phyloP scores from a whole-genome alignment of 2,113 vertebrate species.

The Chaetorhynchus papuensis region DNA sequence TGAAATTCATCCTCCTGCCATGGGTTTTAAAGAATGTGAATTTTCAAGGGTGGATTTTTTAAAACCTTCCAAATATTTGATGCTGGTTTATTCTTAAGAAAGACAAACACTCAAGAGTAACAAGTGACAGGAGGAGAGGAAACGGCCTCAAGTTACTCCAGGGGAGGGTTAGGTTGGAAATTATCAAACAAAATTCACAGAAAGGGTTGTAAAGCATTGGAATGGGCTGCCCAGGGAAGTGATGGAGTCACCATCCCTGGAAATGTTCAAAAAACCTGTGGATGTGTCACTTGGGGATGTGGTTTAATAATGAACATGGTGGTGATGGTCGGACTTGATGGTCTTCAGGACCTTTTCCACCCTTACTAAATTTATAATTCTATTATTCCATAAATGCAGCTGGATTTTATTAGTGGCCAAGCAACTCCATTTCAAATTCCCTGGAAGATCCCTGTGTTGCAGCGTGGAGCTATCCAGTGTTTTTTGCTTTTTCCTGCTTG shows the following conservation, averaged over 20 bases:
- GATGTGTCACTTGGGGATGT: background rate
- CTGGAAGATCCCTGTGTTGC: background rate
- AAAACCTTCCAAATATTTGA: background rate
- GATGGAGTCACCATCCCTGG: background rate
- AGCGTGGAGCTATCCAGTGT: rapidly evolving
- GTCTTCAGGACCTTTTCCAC: background rate
- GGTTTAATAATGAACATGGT: background rate
- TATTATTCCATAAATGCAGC: background rate
- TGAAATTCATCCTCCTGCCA: background rate
- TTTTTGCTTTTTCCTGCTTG: background rate
- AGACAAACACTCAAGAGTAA: background rate
- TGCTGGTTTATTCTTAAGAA: background rate
- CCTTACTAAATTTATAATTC: background rate
- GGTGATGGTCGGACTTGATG: background rate
- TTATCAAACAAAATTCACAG: too few relatives aligned
- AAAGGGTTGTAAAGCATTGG: background rate
- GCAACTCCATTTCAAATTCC: background rate
- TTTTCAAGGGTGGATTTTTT: background rate
- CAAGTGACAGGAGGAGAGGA: background rate
- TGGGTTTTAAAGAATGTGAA: background rate
- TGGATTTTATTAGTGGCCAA: background rate
- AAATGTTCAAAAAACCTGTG: background rate
- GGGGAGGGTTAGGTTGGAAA: background rate
- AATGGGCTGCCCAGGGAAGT: background rate
- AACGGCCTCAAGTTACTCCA: background rate